phyloP scores from a whole-genome alignment of 2,113 vertebrate species.

The Eolophus roseicapilla region DNA sequence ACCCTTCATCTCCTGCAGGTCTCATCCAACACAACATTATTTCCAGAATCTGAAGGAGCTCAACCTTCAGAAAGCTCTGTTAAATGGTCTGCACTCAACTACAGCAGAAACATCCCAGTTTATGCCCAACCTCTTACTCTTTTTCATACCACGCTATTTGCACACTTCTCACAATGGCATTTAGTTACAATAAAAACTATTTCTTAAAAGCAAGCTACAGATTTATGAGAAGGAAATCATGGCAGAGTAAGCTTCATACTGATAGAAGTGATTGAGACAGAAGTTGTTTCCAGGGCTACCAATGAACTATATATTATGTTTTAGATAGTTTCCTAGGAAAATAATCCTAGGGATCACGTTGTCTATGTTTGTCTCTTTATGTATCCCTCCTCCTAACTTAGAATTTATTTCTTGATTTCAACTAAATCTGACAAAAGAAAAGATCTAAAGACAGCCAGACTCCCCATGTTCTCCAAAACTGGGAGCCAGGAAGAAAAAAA shows the following conservation, averaged over 20 bases:
- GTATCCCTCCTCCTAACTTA: not conserved
- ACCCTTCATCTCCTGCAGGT: not conserved
- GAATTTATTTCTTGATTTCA: not conserved
- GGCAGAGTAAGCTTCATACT: not conserved
- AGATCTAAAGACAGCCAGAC: not conserved
- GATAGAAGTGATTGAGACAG: conserved; percentile 7
- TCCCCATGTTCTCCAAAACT: not conserved
- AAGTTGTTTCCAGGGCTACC: conserved; percentile 44
- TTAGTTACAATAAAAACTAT: not conserved
- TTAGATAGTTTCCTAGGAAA: conserved; percentile 45
- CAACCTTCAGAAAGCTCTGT: not conserved
- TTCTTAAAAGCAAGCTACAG: not conserved
- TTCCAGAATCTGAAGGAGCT: not conserved
- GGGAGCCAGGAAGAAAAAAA: not conserved
- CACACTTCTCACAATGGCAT: not conserved
- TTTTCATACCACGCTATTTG: not conserved
- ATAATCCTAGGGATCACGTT: not conserved
- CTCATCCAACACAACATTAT: not conserved
- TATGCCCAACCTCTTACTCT: not conserved
- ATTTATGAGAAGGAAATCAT: not conserved
- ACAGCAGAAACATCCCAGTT: not conserved
- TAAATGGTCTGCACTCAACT: not conserved
- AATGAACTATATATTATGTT: conserved; percentile 27
- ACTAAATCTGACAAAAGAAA: not conserved
- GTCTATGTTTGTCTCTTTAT: not conserved